These are phyloP conservation scores for Xylophagus ater DNA, from an alignment of 2,888 invertebrate genomes.

Conservation along the genomic window DNA sequence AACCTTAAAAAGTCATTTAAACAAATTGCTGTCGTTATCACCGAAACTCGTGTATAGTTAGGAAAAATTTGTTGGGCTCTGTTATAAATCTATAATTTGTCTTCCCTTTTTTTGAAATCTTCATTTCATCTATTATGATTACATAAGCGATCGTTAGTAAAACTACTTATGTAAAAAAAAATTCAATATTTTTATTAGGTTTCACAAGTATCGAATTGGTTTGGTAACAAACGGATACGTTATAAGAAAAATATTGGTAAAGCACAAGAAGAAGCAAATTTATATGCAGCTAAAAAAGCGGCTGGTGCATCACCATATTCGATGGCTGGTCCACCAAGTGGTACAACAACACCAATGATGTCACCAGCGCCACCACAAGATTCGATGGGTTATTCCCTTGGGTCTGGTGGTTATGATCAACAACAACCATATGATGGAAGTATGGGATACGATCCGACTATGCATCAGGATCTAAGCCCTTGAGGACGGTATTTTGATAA, in stretches of 20 bases:
- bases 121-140: too few relatives aligned
- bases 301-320: slow-evolving; percentile 84
- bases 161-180: too few relatives aligned
- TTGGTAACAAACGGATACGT: slow-evolving; percentile 97
- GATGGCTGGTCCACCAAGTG: slow-evolving; percentile 77
- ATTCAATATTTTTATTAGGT: slow-evolving; percentile 24
- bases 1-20: too few relatives aligned
- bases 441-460: slow-evolving; percentile 77
- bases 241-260: slow-evolving; percentile 99
- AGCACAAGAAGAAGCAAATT: slow-evolving; percentile 97
- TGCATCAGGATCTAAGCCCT: slow-evolving; percentile 79
- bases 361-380: slow-evolving; percentile 87
- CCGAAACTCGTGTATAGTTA: too few relatives aligned
- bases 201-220: slow-evolving; percentile 94
- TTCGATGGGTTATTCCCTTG: slow-evolving; percentile 88
- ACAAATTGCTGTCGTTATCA: too few relatives aligned
- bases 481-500: slow-evolving; percentile 33
- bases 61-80: too few relatives aligned
- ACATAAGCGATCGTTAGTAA: too few relatives aligned
- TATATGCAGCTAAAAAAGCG: slow-evolving; percentile 97
- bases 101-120: too few relatives aligned
- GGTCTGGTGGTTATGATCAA: slow-evolving; percentile 83
- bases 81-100: too few relatives aligned
- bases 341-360: slow-evolving; percentile 91
- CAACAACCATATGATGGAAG: slow-evolving; percentile 80